A percentile compares a stretch with the other conserved stretches of the same genome.
These are phyloP conservation scores for Arenaria interpres DNA, from an alignment of 2,113 vertebrate species.

Conservation along the genomic window DNA sequence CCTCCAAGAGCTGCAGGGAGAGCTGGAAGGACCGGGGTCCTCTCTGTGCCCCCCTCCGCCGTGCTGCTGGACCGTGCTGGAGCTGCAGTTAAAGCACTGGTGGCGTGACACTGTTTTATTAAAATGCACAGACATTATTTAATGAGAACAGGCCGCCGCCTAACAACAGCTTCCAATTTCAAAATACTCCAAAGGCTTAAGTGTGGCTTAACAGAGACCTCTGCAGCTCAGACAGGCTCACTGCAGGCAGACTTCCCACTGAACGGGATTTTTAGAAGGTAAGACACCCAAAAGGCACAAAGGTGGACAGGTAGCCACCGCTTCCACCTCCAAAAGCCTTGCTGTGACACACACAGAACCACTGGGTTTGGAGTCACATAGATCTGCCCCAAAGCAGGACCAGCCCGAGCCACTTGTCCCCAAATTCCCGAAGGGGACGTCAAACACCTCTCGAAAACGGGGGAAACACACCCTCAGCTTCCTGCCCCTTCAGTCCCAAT, in stretches of 20 bases:
- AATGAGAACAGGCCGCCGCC: background rate
- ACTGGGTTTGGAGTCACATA: background rate
- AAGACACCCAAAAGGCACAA: background rate
- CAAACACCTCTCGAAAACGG: accelerated
- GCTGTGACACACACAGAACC: background rate
- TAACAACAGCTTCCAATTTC: background rate
- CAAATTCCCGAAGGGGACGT: background rate
- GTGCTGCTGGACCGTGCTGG: accelerated
- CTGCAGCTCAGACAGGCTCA: background rate
- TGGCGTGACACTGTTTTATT: background rate
- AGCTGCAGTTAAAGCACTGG: background rate
- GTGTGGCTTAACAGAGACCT: background rate
- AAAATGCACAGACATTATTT: accelerated
- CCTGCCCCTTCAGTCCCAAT: background rate
- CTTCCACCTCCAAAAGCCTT: background rate
- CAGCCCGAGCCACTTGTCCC: background rate
- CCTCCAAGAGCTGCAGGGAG: background rate
- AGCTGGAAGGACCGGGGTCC: accelerated
- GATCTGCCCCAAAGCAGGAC: background rate
- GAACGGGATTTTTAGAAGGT: accelerated
- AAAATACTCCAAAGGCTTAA: background rate
- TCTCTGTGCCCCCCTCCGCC: accelerated
- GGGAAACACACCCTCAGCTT: background rate
- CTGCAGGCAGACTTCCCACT: background rate
- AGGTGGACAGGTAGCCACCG: accelerated